phyloP scores from a whole-genome alignment of 1,140 invertebrate species.

The Melitaea cinxia region DNA sequence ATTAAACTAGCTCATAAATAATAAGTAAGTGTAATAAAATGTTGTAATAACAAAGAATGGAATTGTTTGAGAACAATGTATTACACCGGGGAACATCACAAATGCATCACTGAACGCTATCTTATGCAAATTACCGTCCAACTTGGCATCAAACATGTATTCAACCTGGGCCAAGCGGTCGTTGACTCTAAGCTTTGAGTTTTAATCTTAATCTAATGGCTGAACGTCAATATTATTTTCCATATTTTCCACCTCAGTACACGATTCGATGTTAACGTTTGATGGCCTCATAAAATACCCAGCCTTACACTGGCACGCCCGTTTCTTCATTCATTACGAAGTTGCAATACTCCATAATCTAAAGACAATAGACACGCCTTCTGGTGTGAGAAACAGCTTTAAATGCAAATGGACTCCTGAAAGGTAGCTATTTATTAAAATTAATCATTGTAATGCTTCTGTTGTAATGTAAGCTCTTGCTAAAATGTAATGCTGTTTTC shows the following conservation, averaged over 20 bases:
- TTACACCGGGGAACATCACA: constrained; percentile 9
- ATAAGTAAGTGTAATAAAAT: not conserved
- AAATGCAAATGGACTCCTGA: constrained; percentile 29
- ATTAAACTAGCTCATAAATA: not conserved
- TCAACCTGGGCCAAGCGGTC: constrained; percentile 23
- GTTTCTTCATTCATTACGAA: constrained; percentile 39
- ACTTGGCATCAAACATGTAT: constrained; percentile 23
- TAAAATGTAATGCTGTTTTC: not conserved
- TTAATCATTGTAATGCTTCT: constrained; percentile 12
- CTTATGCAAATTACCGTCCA: constrained; percentile 16
- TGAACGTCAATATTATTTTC: constrained; percentile 30
- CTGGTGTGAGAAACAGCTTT: constrained; percentile 37
- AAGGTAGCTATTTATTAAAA: constrained; percentile 25
- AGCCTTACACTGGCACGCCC: constrained; percentile 26
- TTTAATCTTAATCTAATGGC: constrained; percentile 29
- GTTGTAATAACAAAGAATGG: not conserved
- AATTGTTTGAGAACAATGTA: constrained; percentile 8
- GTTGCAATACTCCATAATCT: constrained; percentile 43
- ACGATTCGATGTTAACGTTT: constrained; percentile 28
- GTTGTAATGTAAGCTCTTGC: constrained; percentile 1
- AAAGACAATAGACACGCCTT: constrained; percentile 44
- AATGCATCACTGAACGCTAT: constrained; percentile 14
- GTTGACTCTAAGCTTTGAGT: constrained; percentile 26
- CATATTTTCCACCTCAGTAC: constrained; percentile 30
- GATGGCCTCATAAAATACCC: constrained; percentile 35